Base-by-base conservation (phyloP, 2,797 vertebrate species). In the Bovichtus variegatus region DNA sequence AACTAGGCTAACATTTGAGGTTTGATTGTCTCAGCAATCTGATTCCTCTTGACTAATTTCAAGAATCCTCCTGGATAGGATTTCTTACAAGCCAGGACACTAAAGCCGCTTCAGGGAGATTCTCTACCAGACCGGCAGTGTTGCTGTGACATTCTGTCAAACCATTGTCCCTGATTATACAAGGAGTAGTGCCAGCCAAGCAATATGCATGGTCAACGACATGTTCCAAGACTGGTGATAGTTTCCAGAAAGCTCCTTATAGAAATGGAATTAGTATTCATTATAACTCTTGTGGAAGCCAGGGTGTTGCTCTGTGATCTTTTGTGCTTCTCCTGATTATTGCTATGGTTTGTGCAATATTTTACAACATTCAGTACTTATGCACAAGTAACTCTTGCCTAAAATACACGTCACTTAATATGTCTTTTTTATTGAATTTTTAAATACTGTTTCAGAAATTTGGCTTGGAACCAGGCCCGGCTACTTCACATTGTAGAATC, bases 1-100 rank as follows among this genome's bases (percentile, higher is more conserved):
- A 87, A 89, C 74, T 72, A 54, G 76, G 74, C 58, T 74, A 84
- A 67, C 74, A 76, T 81, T 83, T 87, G 81, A 83, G 57, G 80
- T 86, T 87, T 88, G 80, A 89, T 91, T 90, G 76, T 90, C 85
- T 82, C 83, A 83, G 85, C 69, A 82, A 91, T 86, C 74, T 61
- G 87, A 92, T 81, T 88, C 85, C 87, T 81, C 63, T n/a, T 5
- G 55, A 66, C 63, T 89, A 54, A 27, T 71, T 86, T 81, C 44
- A 78, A 80, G 41, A 60, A 84, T 82, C 74, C 78, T 51, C 71
- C 77, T 75, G 85, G 77, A 81, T 87, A 79, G 81, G 38, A 79
- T 92, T 87, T 83, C 84, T 71, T 44, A 74, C 72, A 76, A 80
- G 69, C 29, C 68, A 53, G 76, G 83, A 89, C 68, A 78, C 79